Percentiles rank a stretch among this genome's conserved stretches.
These are phyloP conservation scores for Drosophila funebris DNA, from an alignment of 1,140 invertebrate species.

Conservation along the genomic window DNA sequence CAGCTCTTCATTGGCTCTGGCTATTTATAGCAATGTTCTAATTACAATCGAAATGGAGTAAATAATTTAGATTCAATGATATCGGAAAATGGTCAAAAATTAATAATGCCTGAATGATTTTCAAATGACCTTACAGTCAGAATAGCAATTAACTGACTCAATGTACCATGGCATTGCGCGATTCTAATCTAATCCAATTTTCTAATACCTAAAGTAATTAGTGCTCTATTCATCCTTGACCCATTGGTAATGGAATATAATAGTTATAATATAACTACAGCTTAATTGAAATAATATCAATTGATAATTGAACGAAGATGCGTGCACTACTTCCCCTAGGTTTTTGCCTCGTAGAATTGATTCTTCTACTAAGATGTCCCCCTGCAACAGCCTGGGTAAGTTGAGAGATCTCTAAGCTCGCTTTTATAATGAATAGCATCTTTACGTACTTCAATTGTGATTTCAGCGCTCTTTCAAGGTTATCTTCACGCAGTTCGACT, in stretches of 20 bases:
- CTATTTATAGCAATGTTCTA: constrained; percentile 48
- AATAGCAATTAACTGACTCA: constrained; percentile 39
- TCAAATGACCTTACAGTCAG: constrained; percentile 32
- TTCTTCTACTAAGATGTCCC: constrained; percentile 31
- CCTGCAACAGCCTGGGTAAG: constrained; percentile 52
- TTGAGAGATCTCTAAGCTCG: not conserved
- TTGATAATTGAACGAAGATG: constrained; percentile 59
- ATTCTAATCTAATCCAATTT: constrained; percentile 23
- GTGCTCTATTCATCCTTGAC: constrained; percentile 49
- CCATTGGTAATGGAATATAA: constrained; percentile 3
- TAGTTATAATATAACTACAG: constrained; percentile 39
- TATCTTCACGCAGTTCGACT: constrained; percentile 54
- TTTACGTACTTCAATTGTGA: not conserved
- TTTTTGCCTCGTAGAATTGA: constrained; percentile 13
- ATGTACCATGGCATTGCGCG: constrained; percentile 30
- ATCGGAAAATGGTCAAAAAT: constrained; percentile 33
- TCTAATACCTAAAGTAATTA: constrained; percentile 52
- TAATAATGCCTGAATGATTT: constrained; percentile 50
- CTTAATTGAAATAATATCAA: constrained; percentile 50
- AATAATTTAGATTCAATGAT: constrained; percentile 39
- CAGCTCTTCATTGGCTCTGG: not conserved
- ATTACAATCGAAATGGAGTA: not conserved
- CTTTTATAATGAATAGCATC: not conserved
- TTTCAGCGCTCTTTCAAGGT: constrained; percentile 77
- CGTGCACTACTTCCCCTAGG: constrained; percentile 16